Conservation (phyloP, 2,888 invertebrate genomes). For the Drosophila cracens region DNA sequence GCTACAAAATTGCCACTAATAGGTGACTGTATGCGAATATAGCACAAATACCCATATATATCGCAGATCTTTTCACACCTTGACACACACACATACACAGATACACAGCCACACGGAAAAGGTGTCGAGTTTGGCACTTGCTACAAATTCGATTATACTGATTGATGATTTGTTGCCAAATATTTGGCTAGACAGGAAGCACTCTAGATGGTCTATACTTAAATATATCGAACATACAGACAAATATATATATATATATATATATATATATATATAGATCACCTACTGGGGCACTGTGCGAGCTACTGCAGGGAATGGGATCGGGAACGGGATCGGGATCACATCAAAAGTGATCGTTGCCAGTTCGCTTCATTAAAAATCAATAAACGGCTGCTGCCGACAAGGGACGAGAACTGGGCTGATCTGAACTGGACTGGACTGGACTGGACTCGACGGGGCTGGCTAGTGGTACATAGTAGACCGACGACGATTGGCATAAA, state of each 20-base stretch:
- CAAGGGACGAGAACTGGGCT: constrained; percentile 5
- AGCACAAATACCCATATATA: neutral
- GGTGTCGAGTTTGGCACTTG: constrained; percentile 57
- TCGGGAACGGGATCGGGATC: constrained; percentile 22
- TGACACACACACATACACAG: neutral
- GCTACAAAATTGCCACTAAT: constrained; percentile 83
- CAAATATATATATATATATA: neutral
- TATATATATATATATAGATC: neutral
- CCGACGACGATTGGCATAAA: constrained; percentile 19
- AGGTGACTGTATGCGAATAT: constrained; percentile 47
- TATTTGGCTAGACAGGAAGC: constrained; percentile 71
- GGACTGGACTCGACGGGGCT: neutral
- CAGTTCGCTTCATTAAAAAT: constrained; percentile 82
- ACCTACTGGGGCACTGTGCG: neutral
- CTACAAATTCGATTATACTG: constrained; percentile 52
- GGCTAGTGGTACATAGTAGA: constrained; percentile 16
- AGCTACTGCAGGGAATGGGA: constrained; percentile 18
- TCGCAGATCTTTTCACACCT: constrained; percentile 60
- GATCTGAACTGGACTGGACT: neutral
- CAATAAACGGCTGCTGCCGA: constrained; percentile 76
- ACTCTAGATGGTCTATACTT: constrained; percentile 10
- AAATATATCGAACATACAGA: neutral
- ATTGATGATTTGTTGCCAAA: constrained; percentile 76
- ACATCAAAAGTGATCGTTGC: constrained; percentile 63
- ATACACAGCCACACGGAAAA: constrained; percentile 19